Base-by-base conservation (phyloP, 2,797 vertebrate genomes). In the Sebastes paucispinis region DNA sequence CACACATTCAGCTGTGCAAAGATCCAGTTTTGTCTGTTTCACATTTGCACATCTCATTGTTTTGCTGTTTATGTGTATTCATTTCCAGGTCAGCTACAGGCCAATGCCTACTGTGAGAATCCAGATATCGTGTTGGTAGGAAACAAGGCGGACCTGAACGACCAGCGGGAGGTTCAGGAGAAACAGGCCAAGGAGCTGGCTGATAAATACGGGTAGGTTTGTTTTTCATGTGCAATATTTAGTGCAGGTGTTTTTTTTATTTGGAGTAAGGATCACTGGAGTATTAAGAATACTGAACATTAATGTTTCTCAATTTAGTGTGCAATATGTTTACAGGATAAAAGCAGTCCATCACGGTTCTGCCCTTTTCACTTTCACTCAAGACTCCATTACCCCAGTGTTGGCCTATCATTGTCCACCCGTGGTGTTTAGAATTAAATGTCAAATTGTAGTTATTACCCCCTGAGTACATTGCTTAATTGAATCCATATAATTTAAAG, bases 31-130 rank as follows among this genome's bases (percentile, higher is more conserved):
- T 31, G 34, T 27, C 39, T 14, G 3, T 65, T 16, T 24, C 3
- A 29, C 29, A 29, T 64, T 24, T 18, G 6, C 8, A 36, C 5
- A 16, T 20, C 20, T 50, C 14, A 32, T 31, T 22, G 24, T 4
- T 73, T 55, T 60, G 2, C 20, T 50, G 22, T 12, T 69, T 22
- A 1, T 81, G 31, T 72, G 27, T 25, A 1, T 63, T 55, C 0
- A 16, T 59, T 50, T 65, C 3, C 92, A 99, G 98, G 97, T 87
- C 98, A 99, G 89, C 95, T 99, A n/a, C 98, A 99, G 95, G 97
- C 98, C 65, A 98, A 98, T 12, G 98, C 98, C 1, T 99, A 99
- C 89, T 99, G 98, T 88, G 98, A 99, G 95, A 98, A 96, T 89
- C 98, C 98, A 47, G 98, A 99, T 68, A 97, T 99, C 8, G 97